phyloP scores from a whole-genome alignment of 2,113 vertebrate genomes.

The Ictidomys tridecemlineatus region DNA sequence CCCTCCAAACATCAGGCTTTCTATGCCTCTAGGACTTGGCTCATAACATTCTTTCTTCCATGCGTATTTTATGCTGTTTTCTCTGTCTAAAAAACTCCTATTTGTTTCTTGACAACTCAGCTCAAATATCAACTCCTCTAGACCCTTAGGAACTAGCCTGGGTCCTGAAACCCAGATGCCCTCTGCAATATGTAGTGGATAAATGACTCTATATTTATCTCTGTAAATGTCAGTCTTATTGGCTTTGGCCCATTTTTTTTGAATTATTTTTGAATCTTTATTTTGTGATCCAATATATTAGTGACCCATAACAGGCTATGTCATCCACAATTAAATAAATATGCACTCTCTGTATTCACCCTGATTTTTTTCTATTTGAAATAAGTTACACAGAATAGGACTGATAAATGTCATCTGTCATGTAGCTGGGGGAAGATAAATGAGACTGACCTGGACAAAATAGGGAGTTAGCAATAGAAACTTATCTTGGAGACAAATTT shows the following conservation, averaged over 20 bases:
- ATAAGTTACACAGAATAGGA: background rate
- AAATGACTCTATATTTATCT: conserved; percentile 55
- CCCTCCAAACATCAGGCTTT: background rate
- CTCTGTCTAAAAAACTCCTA: background rate
- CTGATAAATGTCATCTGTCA: conserved; percentile 45
- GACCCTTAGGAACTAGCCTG: background rate
- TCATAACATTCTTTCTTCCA: background rate
- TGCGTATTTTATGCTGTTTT: background rate
- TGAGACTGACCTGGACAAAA: background rate
- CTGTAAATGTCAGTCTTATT: conserved; percentile 54
- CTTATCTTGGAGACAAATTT: background rate
- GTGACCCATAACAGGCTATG: conserved; percentile 48
- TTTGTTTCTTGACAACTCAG: conserved; percentile 7
- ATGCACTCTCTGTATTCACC: conserved; percentile 10
- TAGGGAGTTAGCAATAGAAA: background rate
- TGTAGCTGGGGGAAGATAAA: conserved; percentile 44
- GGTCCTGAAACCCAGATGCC: background rate
- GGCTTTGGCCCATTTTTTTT: conserved; percentile 9
- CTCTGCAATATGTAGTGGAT: background rate
- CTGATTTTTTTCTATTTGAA: conserved; percentile 48
- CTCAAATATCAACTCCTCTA: background rate
- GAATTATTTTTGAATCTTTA: conserved; percentile 59
- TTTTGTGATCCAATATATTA: conserved; percentile 65
- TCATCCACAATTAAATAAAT: conserved; percentile 60
- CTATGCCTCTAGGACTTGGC: background rate